These are phyloP conservation scores for Porites rus DNA, from an alignment of 92 coral and sea anemone species.

Conservation along the genomic window DNA sequence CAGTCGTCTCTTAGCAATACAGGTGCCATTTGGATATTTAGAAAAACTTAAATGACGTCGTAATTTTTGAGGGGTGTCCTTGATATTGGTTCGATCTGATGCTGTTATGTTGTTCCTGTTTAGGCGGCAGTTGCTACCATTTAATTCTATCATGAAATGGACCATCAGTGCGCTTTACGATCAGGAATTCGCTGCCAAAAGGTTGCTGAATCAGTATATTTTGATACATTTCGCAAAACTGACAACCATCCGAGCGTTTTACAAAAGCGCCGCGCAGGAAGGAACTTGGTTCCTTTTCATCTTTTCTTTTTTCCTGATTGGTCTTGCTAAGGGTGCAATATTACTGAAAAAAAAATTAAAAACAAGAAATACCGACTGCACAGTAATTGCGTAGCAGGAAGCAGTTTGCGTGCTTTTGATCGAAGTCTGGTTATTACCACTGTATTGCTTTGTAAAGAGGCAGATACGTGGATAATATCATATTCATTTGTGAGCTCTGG, in stretches of 20 bases:
- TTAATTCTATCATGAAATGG: conserved; percentile 19
- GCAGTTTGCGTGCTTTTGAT: conserved; percentile 37
- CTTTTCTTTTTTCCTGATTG: conserved; percentile 15
- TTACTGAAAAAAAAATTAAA: conserved; percentile 27
- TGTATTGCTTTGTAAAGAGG: not conserved
- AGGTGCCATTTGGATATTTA: conserved; percentile 26
- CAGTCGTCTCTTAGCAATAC: not conserved
- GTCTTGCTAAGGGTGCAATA: conserved; percentile 27
- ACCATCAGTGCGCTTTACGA: not conserved
- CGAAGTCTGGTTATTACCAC: not conserved
- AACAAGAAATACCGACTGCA: conserved; percentile 19
- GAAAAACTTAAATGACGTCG: conserved; percentile 7
- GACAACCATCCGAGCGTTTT: not conserved
- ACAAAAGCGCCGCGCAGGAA: conserved; percentile 4
- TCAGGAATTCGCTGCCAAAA: too few species aligned
- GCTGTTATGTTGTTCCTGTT: not conserved
- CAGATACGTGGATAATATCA: conserved; percentile 10
- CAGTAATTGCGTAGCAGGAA: conserved; percentile 41
- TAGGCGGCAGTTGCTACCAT: not conserved
- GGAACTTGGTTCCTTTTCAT: not conserved
- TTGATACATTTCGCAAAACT: not conserved
- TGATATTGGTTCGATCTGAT: conserved; percentile 17
- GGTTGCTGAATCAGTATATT: not conserved
- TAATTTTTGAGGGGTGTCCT: not conserved
- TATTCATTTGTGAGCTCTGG: not conserved